Percentiles rank a stretch among this genome's conserved stretches.
These are phyloP conservation scores for Hypsibius dujardini DNA, from an alignment of 1,140 invertebrate species.

Conservation along the genomic window DNA sequence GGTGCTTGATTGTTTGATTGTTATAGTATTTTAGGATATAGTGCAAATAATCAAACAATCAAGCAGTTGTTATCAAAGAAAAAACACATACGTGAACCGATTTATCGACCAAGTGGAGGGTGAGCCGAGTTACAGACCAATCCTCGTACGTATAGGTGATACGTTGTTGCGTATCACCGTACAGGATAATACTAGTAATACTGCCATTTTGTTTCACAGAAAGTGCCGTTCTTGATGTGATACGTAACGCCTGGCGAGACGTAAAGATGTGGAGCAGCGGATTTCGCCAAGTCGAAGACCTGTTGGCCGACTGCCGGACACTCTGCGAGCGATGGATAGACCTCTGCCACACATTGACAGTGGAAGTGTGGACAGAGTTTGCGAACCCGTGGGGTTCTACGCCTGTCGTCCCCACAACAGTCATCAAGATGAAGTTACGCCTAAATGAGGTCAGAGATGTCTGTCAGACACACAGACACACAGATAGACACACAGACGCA, in stretches of 20 bases:
- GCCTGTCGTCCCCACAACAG: neutral
- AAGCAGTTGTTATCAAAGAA: neutral
- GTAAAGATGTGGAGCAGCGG: neutral
- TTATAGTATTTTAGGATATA: constrained; percentile 15
- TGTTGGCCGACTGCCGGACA: neutral
- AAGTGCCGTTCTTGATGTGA: neutral
- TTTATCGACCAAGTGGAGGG: neutral
- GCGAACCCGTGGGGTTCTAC: neutral
- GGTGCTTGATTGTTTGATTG: neutral
- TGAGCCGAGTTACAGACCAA: constrained; percentile 12
- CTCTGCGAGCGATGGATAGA: neutral
- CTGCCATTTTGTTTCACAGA: constrained; percentile 27
- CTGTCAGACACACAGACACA: neutral
- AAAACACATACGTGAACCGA: neutral
- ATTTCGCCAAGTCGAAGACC: neutral
- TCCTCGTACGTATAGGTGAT: constrained; percentile 18
- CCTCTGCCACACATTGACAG: neutral
- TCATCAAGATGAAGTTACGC: neutral
- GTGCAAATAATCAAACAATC: neutral
- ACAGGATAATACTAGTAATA: constrained; percentile 22
- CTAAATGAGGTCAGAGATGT: constrained; percentile 2
- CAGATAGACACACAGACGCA: neutral
- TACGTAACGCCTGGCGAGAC: neutral
- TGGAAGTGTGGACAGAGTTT: neutral
- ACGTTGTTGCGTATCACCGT: neutral